Percentiles rank a stretch among this genome's conserved stretches.
These are phyloP conservation scores for Vidua chalybeata DNA, from an alignment of 2,113 vertebrate species.

Conservation along the genomic window DNA sequence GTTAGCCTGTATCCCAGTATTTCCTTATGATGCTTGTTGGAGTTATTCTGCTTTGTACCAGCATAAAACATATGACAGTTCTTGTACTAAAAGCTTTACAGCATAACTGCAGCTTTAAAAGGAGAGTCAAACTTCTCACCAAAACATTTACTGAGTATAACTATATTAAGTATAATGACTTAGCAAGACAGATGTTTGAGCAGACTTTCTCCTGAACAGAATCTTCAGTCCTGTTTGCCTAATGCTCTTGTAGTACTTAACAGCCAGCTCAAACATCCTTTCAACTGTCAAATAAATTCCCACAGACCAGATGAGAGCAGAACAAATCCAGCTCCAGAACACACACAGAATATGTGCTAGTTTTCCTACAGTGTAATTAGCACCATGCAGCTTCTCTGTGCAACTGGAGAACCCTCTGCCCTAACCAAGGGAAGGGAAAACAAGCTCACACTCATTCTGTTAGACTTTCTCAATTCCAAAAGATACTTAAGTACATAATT, in stretches of 20 bases:
- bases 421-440: not conserved
- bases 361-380: not conserved
- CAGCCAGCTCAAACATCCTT: not conserved
- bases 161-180: not conserved
- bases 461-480: not conserved
- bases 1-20: not conserved
- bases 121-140: not conserved
- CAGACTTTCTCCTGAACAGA: not conserved
- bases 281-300: not conserved
- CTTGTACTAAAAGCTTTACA: not conserved
- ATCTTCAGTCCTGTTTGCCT: not conserved
- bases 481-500: not conserved
- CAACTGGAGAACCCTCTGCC: not conserved
- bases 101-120: not conserved
- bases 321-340: not conserved
- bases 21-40: not conserved
- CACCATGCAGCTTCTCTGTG: not conserved
- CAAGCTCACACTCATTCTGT: not conserved
- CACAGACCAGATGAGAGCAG: constrained; percentile 30
- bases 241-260: not conserved
- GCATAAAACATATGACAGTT: not conserved
- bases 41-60: not conserved
- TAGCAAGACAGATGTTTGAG: not conserved
- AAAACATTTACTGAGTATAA: not conserved
- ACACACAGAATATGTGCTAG: not conserved